Conservation (phyloP, 2,113 vertebrate genomes). For the Beaufortia kweichowensis region DNA sequence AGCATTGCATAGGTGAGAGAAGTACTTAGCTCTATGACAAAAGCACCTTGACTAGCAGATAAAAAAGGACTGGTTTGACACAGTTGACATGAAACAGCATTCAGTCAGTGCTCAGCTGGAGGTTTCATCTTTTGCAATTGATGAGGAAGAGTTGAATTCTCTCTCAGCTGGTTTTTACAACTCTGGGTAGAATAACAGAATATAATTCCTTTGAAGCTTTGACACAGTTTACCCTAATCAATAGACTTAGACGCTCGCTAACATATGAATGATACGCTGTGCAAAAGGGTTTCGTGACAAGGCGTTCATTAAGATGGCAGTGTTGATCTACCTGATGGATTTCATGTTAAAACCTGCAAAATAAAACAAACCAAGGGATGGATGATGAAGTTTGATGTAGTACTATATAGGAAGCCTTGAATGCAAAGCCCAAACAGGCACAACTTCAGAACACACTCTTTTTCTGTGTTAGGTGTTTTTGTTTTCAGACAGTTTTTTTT, state of each 20-base stretch:
- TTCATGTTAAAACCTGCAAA: conserved; percentile 31
- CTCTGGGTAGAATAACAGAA: neutral
- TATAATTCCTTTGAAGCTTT: conserved; percentile 1
- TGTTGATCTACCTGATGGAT: conserved; percentile 43
- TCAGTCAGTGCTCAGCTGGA: conserved; percentile 39
- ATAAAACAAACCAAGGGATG: neutral
- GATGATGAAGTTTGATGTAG: neutral
- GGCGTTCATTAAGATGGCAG: conserved; percentile 29
- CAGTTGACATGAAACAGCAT: conserved; percentile 27
- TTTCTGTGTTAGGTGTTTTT: no score
- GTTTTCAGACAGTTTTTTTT: no score
- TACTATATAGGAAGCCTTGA: conserved; percentile 1
- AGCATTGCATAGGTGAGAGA: conserved; percentile 3
- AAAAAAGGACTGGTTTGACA: conserved; percentile 21
- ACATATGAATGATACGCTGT: conserved; percentile 36
- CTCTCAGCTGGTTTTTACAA: neutral
- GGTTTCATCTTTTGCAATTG: conserved; percentile 29
- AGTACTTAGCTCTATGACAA: neutral
- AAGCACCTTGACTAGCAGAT: neutral
- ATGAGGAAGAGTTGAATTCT: conserved; percentile 16
- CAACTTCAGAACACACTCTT: neutral
- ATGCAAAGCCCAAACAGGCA: conserved; percentile 4
- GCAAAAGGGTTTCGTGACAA: conserved; percentile 5
- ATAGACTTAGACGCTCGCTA: conserved; percentile 22
- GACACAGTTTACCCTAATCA: conserved; percentile 31